Conservation (phyloP, 2,113 vertebrate species). For the Nycticorax nycticorax region DNA sequence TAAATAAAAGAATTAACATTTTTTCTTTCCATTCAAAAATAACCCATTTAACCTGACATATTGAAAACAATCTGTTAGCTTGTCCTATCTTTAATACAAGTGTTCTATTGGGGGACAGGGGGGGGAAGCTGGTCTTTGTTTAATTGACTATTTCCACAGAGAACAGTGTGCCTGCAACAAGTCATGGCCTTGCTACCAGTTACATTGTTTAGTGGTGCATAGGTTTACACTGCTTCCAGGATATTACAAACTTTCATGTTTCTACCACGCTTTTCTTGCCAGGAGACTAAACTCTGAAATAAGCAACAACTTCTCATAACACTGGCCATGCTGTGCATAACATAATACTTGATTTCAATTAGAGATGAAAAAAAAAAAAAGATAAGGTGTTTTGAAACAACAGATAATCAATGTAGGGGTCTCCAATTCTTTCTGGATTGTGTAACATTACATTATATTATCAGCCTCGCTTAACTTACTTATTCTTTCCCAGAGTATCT, state of each 20-base stretch:
- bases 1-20: background rate
- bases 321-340: background rate
- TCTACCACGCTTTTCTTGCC: background rate
- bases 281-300: background rate
- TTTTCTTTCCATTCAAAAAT: background rate
- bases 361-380: background rate
- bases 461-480: background rate
- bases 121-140: background rate
- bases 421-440: background rate
- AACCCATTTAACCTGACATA: background rate
- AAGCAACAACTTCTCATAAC: background rate
- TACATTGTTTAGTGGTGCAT: background rate
- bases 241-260: background rate
- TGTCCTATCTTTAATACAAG: background rate
- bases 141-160: background rate
- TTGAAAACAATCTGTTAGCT: background rate
- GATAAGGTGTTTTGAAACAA: conserved; percentile 15
- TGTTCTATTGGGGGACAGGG: accelerated
- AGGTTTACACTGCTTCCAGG: background rate
- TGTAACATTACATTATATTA: background rate
- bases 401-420: conserved; percentile 20
- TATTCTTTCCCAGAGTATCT: conserved; percentile 15
- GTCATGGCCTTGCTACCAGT: background rate
- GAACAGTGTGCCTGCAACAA: background rate
- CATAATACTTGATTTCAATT: background rate